Evolutionary conservation across 30 jellyfish, hydroid and myxozoan genomes (phyloP).

Genomic region (Hydractinia symbiolongicarpus): DNA sequence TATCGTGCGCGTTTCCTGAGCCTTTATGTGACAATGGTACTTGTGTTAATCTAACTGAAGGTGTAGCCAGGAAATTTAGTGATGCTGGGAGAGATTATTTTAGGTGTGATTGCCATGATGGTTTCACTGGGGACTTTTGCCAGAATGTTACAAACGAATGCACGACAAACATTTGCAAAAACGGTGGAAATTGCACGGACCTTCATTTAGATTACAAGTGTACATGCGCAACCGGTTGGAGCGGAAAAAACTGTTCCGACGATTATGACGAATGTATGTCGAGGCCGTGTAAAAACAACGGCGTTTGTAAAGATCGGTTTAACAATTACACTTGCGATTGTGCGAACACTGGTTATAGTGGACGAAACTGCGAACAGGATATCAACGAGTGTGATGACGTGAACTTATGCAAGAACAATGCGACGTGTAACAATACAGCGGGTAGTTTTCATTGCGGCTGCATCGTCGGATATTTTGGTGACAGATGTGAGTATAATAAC

Average conservation of each 20-base stretch:
- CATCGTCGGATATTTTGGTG: slow-evolving; percentile 34
- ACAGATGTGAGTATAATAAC: slow-evolving; percentile 26
- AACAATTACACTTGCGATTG: slow-evolving; percentile 64
- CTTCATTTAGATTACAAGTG: slow-evolving; percentile 33
- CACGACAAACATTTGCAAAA: slow-evolving; percentile 12
- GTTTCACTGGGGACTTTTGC: slow-evolving; percentile 59
- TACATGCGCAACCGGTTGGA: slow-evolving; percentile 45
- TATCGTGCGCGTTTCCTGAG: slow-evolving; percentile 38
- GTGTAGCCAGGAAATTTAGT: slow-evolving; percentile 18
- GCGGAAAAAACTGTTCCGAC: slow-evolving; percentile 45
- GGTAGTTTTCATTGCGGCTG: slow-evolving; percentile 38
- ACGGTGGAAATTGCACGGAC: slow-evolving; percentile 40
- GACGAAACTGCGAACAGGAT: slow-evolving; percentile 43
- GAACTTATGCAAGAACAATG: slow-evolving; percentile 5
- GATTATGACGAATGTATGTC: slow-evolving; percentile 5
- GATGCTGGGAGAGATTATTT: slow-evolving; percentile 50
- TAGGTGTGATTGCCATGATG: slow-evolving; percentile 47
- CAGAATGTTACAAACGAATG: slow-evolving; percentile 19
- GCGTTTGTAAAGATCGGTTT: slow-evolving; percentile 37
- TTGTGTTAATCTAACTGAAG: slow-evolving; percentile 31
- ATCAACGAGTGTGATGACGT: slow-evolving; percentile 5
- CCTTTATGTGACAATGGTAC: slow-evolving; percentile 32
- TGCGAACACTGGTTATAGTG: slow-evolving; percentile 48
- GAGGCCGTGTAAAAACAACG: slow-evolving; percentile 32
- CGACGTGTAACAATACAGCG: background rate